phyloP scores from a whole-genome alignment of 2,888 invertebrate species.

The Oxycera nigricornis region DNA sequence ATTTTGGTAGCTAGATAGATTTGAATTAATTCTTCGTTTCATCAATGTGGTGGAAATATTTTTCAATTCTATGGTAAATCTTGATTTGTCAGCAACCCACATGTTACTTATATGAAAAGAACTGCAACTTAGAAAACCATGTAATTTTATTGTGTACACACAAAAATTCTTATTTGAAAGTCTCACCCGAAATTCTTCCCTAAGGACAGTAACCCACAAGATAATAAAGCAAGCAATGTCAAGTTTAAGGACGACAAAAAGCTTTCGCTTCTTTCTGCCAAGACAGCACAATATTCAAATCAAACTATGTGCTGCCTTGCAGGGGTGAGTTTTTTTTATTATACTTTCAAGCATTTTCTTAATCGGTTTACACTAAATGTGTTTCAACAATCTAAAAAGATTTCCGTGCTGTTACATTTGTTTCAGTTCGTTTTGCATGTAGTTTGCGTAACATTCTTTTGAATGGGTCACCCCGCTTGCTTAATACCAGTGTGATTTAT shows the following conservation, averaged over 20 bases:
- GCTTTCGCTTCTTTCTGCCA: background rate
- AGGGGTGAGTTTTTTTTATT: background rate
- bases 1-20: too few relatives aligned
- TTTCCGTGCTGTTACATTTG: background rate
- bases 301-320: background rate
- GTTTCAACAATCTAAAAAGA: background rate
- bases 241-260: background rate
- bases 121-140: too few relatives aligned
- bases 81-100: too few relatives aligned
- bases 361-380: slow-evolving; percentile 12
- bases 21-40: too few relatives aligned
- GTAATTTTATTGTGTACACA: too few relatives aligned
- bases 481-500: background rate
- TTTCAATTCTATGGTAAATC: too few relatives aligned
- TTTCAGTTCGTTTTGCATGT: background rate
- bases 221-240: too few relatives aligned
- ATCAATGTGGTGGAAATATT: too few relatives aligned
- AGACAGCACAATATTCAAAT: background rate
- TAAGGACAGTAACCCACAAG: too few relatives aligned
- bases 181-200: too few relatives aligned
- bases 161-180: too few relatives aligned
- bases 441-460: background rate
- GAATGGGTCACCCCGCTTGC: background rate
- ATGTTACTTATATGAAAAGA: too few relatives aligned
- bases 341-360: background rate